These are phyloP conservation scores for Cebus imitator DNA, from an alignment of 2,113 vertebrate genomes.

Conservation along the genomic window DNA sequence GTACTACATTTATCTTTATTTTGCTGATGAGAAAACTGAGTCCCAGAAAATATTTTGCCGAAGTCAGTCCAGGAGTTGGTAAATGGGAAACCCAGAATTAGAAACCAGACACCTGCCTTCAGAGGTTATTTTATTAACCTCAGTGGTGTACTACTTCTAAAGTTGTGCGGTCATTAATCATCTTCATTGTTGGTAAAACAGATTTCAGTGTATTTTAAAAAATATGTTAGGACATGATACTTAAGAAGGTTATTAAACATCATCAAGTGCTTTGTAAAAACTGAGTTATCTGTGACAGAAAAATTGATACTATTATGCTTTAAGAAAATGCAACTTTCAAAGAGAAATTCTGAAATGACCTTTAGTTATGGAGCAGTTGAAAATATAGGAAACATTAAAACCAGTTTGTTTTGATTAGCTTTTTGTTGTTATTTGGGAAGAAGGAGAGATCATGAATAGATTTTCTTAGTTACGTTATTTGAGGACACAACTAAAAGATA, in stretches of 20 bases:
- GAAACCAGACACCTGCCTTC: neutral
- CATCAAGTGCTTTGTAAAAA: neutral
- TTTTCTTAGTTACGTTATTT: neutral
- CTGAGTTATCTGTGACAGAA: neutral
- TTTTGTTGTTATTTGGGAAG: slow-evolving; percentile 22
- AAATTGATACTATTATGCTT: neutral
- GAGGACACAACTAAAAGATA: slow-evolving; percentile 3
- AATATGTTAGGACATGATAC: neutral
- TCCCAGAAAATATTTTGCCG: neutral
- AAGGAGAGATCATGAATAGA: neutral
- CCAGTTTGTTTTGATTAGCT: slow-evolving; percentile 12
- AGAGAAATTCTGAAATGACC: neutral
- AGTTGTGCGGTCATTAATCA: neutral
- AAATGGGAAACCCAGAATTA: neutral
- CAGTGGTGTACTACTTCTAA: neutral
- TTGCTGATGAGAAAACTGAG: neutral
- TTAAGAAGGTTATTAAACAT: neutral
- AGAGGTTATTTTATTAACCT: neutral
- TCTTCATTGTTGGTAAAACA: neutral
- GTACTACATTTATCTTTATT: neutral
- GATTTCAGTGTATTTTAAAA: neutral
- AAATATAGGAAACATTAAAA: neutral
- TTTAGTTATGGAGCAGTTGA: neutral
- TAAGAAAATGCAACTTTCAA: neutral
- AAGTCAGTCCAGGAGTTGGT: neutral